A percentile compares a stretch with the other conserved stretches of the same genome.
Conservation (phyloP, 1,140 invertebrate genomes). For the Hyposmocoma kahamanoa region DNA sequence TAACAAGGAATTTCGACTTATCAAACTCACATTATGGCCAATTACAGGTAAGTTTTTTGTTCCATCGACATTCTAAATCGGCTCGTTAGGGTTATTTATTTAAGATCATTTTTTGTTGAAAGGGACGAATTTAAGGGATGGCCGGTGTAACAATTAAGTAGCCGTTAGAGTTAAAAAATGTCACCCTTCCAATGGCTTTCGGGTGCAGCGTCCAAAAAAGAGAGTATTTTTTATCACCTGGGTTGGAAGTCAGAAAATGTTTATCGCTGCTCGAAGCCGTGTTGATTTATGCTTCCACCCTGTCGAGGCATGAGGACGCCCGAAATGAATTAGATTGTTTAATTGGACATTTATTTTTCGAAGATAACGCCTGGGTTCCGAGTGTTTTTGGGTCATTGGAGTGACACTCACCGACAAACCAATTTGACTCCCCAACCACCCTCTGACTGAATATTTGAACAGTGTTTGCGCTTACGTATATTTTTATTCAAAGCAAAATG, state of each 20-base stretch:
- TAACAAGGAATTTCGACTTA: slow-evolving; percentile 41
- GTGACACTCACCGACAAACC: not conserved
- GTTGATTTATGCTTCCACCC: slow-evolving; percentile 71
- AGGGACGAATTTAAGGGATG: slow-evolving; percentile 54
- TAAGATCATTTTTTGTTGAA: slow-evolving; percentile 54
- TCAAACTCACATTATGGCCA: slow-evolving; percentile 43
- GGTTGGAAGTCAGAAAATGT: slow-evolving; percentile 68
- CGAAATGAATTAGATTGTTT: slow-evolving; percentile 68
- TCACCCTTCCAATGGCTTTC: slow-evolving; percentile 57
- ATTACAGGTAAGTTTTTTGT: slow-evolving; percentile 41
- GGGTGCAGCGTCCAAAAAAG: slow-evolving; percentile 53
- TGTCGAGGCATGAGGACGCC: slow-evolving; percentile 32
- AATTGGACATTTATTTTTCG: slow-evolving; percentile 70
- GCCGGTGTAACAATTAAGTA: slow-evolving; percentile 57
- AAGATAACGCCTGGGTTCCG: slow-evolving; percentile 52
- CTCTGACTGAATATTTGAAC: no score
- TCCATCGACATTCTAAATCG: slow-evolving; percentile 28
- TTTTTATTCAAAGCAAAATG: no score
- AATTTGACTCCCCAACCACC: no score
- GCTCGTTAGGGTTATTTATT: slow-evolving; percentile 55
- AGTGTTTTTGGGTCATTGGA: slow-evolving; percentile 38
- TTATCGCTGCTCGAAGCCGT: slow-evolving; percentile 67
- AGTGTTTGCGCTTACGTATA: no score
- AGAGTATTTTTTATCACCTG: slow-evolving; percentile 66
- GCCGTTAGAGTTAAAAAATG: slow-evolving; percentile 64